Evolutionary conservation across 2,888 invertebrate species (phyloP).

Genomic region (Cartodere bifasciata): DNA sequence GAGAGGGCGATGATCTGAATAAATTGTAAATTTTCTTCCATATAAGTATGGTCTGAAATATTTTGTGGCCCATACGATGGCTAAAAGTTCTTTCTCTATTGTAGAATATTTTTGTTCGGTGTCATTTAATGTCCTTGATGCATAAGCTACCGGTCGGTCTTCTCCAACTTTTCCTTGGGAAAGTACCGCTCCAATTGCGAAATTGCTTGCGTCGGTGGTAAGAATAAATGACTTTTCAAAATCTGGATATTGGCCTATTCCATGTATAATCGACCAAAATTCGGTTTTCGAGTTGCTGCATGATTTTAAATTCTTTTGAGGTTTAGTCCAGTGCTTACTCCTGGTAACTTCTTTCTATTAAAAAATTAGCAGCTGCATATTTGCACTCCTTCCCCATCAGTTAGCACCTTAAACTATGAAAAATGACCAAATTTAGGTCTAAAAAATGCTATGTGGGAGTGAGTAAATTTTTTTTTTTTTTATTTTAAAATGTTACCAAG

Average conservation of each 20-base stretch:
- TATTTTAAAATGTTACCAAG: no score
- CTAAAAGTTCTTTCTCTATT: slow-evolving; percentile 28
- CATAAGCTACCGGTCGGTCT: slow-evolving; percentile 28
- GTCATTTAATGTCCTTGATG: slow-evolving; percentile 23
- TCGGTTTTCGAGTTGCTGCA: no score
- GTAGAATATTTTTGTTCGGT: slow-evolving; percentile 27
- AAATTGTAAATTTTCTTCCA: slow-evolving; percentile 25
- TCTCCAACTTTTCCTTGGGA: slow-evolving; percentile 21
- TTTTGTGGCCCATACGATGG: slow-evolving; percentile 26
- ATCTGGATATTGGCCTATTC: slow-evolving; percentile 16
- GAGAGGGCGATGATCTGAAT: slow-evolving; percentile 27
- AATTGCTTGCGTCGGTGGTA: slow-evolving; percentile 27
- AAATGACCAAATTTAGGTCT: no score
- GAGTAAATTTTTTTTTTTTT: no score
- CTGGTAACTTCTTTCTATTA: no score
- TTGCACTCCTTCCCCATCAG: no score
- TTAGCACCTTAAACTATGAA: no score
- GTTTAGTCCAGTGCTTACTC: no score
- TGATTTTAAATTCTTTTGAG: no score
- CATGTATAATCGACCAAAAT: no score
- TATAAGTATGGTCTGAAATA: slow-evolving; percentile 29
- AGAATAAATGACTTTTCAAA: slow-evolving; percentile 22
- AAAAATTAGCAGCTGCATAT: no score
- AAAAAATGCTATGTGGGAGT: no score
- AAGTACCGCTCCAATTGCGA: slow-evolving; percentile 22